phyloP scores from a whole-genome alignment of 2,797 vertebrate genomes.

The Enteromius trimaculatus region DNA sequence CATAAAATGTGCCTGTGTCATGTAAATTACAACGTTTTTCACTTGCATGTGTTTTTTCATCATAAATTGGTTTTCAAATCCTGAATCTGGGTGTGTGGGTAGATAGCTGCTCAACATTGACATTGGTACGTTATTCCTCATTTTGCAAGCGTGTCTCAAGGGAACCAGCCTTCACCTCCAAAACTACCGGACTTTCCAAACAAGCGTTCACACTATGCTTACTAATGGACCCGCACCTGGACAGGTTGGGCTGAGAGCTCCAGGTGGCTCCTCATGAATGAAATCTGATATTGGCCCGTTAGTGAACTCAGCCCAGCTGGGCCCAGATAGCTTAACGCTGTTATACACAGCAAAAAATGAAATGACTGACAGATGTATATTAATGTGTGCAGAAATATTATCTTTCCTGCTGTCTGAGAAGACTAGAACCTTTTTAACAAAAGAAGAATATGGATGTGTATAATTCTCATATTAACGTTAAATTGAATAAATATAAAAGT shows the following conservation, averaged over 20 bases:
- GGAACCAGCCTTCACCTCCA: constrained; percentile 63
- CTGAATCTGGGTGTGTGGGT: constrained; percentile 21
- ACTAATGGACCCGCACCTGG: constrained; percentile 70
- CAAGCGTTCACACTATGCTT: constrained; percentile 51
- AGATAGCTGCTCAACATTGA: background rate
- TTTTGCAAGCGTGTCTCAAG: constrained; percentile 62
- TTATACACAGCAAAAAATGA: constrained; percentile 13
- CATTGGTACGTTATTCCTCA: constrained; percentile 55
- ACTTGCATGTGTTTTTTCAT: background rate
- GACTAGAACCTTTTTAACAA: background rate
- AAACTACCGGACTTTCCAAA: constrained; percentile 82
- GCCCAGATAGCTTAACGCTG: constrained; percentile 31
- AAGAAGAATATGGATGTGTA: background rate
- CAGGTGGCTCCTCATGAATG: constrained; percentile 51
- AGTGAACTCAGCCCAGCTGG: constrained; percentile 23
- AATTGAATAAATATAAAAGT: background rate
- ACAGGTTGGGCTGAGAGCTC: constrained; percentile 59
- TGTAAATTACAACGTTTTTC: background rate
- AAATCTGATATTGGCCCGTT: constrained; percentile 47
- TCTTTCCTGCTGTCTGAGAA: background rate
- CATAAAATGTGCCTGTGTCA: background rate
- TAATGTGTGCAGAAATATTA: constrained; percentile 3
- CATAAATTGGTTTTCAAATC: constrained; percentile 38
- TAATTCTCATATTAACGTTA: background rate
- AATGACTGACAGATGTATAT: constrained; percentile 26